These are phyloP conservation scores for Geotrupes spiniger DNA, from an alignment of 2,888 invertebrate genomes.

Conservation along the genomic window DNA sequence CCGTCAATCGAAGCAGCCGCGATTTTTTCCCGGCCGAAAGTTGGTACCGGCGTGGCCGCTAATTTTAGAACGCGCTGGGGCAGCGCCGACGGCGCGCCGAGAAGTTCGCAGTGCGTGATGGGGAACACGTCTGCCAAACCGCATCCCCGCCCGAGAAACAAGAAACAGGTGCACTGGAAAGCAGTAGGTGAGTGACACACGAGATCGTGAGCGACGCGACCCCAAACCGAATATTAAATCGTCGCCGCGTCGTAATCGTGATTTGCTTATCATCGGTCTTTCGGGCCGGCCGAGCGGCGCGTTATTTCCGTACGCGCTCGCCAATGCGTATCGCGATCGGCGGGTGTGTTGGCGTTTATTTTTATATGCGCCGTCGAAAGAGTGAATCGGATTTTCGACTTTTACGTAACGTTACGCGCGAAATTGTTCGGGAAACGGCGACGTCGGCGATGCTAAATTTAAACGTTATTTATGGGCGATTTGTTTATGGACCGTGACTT, in stretches of 20 bases:
- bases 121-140: slow-evolving; percentile 64
- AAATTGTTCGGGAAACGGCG: background rate
- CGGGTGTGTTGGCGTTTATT: slow-evolving; percentile 30
- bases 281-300: slow-evolving; percentile 9
- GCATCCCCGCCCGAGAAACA: slow-evolving; percentile 59
- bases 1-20: too few species aligned
- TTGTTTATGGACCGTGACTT: too few species aligned
- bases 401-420: background rate
- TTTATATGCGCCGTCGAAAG: slow-evolving; percentile 21
- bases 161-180: slow-evolving; percentile 81
- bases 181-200: slow-evolving; percentile 69
- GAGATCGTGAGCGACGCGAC: slow-evolving; percentile 12
- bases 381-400: background rate
- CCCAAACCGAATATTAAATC: slow-evolving; percentile 4
- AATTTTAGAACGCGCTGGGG: slow-evolving; percentile 41
- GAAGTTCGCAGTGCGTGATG: slow-evolving; percentile 51
- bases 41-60: slow-evolving; percentile 37
- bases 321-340: slow-evolving; percentile 18
- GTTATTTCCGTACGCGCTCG: slow-evolving; percentile 29
- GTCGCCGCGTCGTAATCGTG: slow-evolving; percentile 12
- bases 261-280: background rate
- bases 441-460: slow-evolving; percentile 1
- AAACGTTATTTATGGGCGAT: background rate
- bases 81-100: slow-evolving; percentile 31
- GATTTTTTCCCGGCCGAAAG: slow-evolving; percentile 26